Percentiles rank a stretch among this genome's conserved stretches.
Conservation (phyloP, 2,797 vertebrate genomes). For the Dicrostonyx torquatus region DNA sequence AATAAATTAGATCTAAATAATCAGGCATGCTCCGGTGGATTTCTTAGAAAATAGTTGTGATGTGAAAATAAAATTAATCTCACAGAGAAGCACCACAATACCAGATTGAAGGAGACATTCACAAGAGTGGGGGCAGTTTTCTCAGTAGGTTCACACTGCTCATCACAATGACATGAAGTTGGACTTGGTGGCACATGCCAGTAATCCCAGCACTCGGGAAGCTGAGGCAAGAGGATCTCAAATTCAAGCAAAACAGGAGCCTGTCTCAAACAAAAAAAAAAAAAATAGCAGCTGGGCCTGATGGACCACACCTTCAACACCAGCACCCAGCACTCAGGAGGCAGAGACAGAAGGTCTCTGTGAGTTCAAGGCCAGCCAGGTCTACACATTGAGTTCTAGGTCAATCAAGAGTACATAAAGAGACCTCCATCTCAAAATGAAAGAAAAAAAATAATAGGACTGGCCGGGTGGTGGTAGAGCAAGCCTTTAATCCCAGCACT, state of each 20-base stretch:
- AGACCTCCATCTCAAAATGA: too few relatives aligned
- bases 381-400: not conserved
- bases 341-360: not conserved
- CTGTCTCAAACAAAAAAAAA: not conserved
- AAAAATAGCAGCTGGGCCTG: not conserved
- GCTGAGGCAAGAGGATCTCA: not conserved
- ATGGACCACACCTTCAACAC: not conserved
- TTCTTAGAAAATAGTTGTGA: slow-evolving; percentile 13
- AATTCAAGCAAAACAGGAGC: not conserved
- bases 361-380: not conserved
- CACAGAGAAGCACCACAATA: slow-evolving; percentile 26
- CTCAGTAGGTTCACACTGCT: not conserved
- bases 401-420: too few relatives aligned
- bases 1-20: not conserved
- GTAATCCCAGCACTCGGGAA: not conserved
- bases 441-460: too few relatives aligned
- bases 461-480: too few relatives aligned
- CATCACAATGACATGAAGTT: not conserved
- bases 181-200: not conserved
- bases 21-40: not conserved
- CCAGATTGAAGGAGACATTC: not conserved
- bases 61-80: slow-evolving; percentile 45
- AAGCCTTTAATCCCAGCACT: too few relatives aligned
- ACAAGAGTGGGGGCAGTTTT: not conserved
- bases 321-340: not conserved